These are phyloP conservation scores for Caenorhabditis macrosperma DNA, from an alignment of 2,888 invertebrate genomes.

Conservation along the genomic window DNA sequence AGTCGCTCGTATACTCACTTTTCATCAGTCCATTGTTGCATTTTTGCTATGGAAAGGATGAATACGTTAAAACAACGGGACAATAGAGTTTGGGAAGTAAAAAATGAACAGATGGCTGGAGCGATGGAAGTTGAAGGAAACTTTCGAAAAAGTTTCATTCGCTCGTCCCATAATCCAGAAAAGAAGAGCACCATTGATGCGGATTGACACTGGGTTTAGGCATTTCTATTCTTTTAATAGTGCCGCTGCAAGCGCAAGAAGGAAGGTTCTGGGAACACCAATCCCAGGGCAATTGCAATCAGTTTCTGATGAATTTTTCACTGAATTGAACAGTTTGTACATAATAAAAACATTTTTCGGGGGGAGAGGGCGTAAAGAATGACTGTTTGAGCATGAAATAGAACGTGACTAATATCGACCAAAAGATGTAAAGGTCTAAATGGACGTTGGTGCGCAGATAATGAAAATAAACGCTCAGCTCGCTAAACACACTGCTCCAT, in stretches of 20 bases:
- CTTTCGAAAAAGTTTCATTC: constrained; percentile 26
- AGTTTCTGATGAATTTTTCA: too few relatives aligned
- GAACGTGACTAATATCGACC: not conserved
- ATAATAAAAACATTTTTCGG: too few relatives aligned
- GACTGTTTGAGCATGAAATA: not conserved
- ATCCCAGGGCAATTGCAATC: too few relatives aligned
- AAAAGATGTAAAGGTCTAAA: constrained; percentile 10
- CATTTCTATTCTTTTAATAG: not conserved
- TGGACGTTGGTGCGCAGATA: constrained; percentile 8
- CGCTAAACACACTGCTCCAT: constrained; percentile 28
- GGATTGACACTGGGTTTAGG: constrained; percentile 32
- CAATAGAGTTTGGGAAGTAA: not conserved
- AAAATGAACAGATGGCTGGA: not conserved
- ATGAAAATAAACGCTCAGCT: constrained; percentile 50
- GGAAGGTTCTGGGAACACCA: too few relatives aligned
- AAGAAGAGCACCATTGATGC: constrained; percentile 30
- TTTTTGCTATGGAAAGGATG: not conserved
- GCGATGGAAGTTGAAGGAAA: not conserved
- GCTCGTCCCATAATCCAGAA: constrained; percentile 26
- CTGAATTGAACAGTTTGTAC: too few relatives aligned
- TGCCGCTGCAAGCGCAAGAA: too few relatives aligned
- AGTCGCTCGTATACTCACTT: too few relatives aligned
- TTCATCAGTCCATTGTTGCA: constrained; percentile 4
- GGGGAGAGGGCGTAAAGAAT: too few relatives aligned
- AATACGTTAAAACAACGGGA: not conserved